phyloP scores from a whole-genome alignment of 1,140 invertebrate species.

The Eurosta solidaginis region DNA sequence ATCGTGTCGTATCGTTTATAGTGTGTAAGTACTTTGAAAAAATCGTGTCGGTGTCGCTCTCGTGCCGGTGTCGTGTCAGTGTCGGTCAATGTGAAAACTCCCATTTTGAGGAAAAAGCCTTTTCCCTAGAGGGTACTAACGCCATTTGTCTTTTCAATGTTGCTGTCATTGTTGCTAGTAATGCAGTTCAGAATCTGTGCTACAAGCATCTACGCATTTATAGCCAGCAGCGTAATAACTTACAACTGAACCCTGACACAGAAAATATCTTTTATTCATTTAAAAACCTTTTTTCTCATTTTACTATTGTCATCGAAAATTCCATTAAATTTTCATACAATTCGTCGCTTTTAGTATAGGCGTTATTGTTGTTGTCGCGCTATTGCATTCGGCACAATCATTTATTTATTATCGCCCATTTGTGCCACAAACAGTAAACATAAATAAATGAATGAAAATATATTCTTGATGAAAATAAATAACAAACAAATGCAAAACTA shows the following conservation, averaged over 20 bases:
- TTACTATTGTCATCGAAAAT: neutral
- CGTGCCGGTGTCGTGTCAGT: no score
- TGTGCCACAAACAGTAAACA: slow-evolving; percentile 3
- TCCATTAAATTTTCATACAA: neutral
- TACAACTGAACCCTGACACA: slow-evolving; percentile 23
- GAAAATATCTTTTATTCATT: slow-evolving; percentile 1
- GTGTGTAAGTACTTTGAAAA: no score
- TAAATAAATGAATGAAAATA: slow-evolving; percentile 20
- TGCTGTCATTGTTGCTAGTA: neutral
- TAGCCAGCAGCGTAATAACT: neutral
- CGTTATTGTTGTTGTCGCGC: neutral
- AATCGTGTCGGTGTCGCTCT: no score
- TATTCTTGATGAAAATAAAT: neutral
- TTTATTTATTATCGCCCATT: slow-evolving; percentile 26
- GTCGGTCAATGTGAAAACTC: no score
- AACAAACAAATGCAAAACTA: neutral
- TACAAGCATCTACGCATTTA: neutral
- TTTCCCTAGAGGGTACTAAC: neutral
- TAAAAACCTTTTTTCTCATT: neutral
- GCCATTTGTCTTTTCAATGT: neutral
- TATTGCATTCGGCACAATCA: slow-evolving; percentile 11
- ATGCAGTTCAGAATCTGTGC: neutral
- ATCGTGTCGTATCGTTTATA: no score
- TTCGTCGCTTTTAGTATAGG: neutral
- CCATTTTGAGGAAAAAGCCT: no score